phyloP scores from a whole-genome alignment of 2,797 vertebrate species.

The Nannoperca australis region DNA sequence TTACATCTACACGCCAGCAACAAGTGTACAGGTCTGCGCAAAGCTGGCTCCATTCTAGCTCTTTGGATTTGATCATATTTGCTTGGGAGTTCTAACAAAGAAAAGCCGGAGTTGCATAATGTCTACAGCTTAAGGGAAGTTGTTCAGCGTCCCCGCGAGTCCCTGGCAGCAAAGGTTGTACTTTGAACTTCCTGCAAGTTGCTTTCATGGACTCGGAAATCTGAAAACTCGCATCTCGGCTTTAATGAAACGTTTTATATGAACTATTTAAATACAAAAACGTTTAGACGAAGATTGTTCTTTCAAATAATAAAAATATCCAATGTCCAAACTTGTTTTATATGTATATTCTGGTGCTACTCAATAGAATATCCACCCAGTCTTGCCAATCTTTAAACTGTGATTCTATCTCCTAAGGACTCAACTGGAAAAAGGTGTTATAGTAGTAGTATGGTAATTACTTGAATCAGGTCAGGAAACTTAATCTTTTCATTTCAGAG shows the following conservation, averaged over 20 bases:
- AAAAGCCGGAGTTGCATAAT: not conserved
- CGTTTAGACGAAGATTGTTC: not conserved
- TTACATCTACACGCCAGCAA: not conserved
- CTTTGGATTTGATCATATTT: conserved; percentile 40
- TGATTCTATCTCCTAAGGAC: not conserved
- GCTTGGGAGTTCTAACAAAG: rapidly evolving
- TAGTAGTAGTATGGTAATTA: not conserved
- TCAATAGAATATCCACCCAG: not conserved
- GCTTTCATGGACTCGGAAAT: conserved; percentile 60
- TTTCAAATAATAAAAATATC: not conserved
- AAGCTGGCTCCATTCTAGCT: conserved; percentile 23
- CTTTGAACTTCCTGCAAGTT: conserved; percentile 58
- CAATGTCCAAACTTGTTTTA: not conserved
- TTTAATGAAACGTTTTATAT: not conserved
- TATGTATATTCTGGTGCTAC: not conserved
- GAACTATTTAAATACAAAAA: not conserved
- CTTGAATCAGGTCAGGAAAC: not conserved
- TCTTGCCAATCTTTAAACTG: not conserved
- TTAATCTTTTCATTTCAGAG: too few species aligned
- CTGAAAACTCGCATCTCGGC: not conserved
- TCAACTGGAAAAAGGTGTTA: too few species aligned
- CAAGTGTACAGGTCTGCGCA: conserved; percentile 2
- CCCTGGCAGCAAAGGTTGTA: too few species aligned
- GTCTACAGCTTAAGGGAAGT: not conserved
- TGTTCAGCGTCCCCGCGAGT: not conserved